Conservation (phyloP, 1,140 invertebrate genomes). For the Lepidotrigona ventralis region DNA sequence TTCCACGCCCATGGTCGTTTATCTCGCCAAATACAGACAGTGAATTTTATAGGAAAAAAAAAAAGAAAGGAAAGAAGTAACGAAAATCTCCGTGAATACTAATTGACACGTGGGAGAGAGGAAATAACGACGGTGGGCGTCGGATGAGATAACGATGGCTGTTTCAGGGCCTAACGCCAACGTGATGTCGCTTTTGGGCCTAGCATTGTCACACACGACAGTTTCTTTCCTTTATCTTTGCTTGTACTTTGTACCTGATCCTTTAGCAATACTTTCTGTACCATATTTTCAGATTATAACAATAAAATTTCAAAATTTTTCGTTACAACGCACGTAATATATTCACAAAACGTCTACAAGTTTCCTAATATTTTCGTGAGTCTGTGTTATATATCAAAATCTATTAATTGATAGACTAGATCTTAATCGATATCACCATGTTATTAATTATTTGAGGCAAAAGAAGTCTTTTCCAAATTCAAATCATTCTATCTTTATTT, state of each 20-base stretch:
- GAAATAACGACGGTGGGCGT: slow-evolving; percentile 12
- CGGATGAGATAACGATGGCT: background rate
- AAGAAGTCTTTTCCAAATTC: background rate
- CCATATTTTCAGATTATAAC: too few relatives aligned
- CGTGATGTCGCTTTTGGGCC: background rate
- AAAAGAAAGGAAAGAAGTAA: background rate
- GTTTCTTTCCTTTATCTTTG: background rate
- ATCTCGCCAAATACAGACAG: background rate
- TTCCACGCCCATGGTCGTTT: background rate
- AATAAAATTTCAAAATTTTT: too few relatives aligned
- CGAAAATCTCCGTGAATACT: slow-evolving; percentile 17
- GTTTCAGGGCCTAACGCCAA: background rate
- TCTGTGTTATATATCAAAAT: background rate
- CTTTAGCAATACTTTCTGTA: background rate
- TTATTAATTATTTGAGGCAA: background rate
- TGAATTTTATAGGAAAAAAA: background rate
- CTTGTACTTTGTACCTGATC: background rate
- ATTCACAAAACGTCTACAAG: background rate
- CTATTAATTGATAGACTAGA: background rate
- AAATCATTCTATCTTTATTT: background rate
- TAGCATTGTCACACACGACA: background rate
- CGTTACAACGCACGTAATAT: too few relatives aligned
- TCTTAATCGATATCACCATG: background rate
- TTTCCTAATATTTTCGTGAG: background rate
- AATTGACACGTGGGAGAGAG: slow-evolving; percentile 28